Evolutionary conservation across 2,797 vertebrate genomes (phyloP).

Genomic region (Sylvia borin): DNA sequence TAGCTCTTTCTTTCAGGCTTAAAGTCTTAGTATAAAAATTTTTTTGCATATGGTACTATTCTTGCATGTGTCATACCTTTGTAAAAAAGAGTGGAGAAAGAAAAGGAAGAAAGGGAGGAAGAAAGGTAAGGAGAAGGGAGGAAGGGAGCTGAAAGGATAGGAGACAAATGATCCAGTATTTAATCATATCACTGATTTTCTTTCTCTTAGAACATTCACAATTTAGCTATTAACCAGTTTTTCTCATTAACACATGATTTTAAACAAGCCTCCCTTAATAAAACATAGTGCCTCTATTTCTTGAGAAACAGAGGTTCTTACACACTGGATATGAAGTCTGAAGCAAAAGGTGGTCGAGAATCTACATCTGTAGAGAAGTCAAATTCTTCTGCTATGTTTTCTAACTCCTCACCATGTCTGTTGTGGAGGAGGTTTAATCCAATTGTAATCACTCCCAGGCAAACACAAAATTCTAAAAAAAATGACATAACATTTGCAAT

Average conservation of each 20-base stretch:
- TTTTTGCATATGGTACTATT: background rate
- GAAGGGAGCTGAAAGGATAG: background rate
- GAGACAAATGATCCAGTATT: background rate
- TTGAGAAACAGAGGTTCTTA: background rate
- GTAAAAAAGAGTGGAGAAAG: background rate
- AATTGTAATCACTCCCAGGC: background rate
- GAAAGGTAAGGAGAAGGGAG: background rate
- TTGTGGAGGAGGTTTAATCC: background rate
- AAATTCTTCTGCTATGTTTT: background rate
- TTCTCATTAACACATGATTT: background rate
- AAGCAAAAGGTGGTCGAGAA: background rate
- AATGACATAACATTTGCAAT: background rate
- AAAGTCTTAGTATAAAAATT: background rate
- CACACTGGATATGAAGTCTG: background rate
- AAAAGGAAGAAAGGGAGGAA: background rate
- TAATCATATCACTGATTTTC: background rate
- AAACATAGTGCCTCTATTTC: background rate
- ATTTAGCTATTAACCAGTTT: background rate
- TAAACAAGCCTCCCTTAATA: background rate
- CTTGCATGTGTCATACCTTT: background rate
- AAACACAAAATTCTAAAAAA: background rate
- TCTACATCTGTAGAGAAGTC: background rate
- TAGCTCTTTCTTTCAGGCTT: background rate
- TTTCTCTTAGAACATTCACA: background rate
- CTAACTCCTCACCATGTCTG: background rate